phyloP scores from a whole-genome alignment of 2,888 invertebrate genomes.

The Smittia sp. region DNA sequence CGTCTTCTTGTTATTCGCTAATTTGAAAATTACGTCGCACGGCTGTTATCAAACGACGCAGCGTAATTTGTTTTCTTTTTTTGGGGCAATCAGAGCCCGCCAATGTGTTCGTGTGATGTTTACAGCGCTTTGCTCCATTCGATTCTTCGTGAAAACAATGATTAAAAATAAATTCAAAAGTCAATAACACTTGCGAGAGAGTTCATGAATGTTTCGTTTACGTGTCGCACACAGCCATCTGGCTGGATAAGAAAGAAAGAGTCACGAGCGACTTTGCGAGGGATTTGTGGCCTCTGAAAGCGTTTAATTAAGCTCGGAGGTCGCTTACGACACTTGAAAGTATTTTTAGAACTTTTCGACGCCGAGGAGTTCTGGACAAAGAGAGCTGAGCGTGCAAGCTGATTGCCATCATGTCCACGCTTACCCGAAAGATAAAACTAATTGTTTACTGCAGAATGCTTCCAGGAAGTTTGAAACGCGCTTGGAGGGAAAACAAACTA shows the following conservation, averaged over 20 bases:
- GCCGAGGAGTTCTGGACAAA: too few species aligned
- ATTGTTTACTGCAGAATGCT: too few species aligned
- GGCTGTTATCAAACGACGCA: constrained; percentile 34
- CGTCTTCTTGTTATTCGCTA: background rate
- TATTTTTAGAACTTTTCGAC: too few species aligned
- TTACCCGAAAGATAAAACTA: too few species aligned
- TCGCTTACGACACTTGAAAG: background rate
- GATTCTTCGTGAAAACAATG: constrained; percentile 16
- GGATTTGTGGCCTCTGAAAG: background rate
- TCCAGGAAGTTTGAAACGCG: too few species aligned
- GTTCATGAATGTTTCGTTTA: constrained; percentile 12
- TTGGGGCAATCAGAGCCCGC: constrained; percentile 15
- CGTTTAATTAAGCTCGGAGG: background rate
- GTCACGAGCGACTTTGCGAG: background rate
- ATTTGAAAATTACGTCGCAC: constrained; percentile 25
- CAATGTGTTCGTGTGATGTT: constrained; percentile 13
- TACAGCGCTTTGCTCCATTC: background rate
- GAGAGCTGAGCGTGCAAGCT: too few species aligned
- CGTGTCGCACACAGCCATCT: background rate
- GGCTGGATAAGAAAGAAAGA: background rate
- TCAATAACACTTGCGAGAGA: constrained; percentile 36
- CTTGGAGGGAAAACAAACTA: too few species aligned
- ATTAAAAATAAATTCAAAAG: constrained; percentile 23
- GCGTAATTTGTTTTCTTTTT: constrained; percentile 32
- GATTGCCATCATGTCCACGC: too few species aligned